These are phyloP conservation scores for Acleris literana DNA, from an alignment of 2,888 invertebrate genomes.

Conservation along the genomic window DNA sequence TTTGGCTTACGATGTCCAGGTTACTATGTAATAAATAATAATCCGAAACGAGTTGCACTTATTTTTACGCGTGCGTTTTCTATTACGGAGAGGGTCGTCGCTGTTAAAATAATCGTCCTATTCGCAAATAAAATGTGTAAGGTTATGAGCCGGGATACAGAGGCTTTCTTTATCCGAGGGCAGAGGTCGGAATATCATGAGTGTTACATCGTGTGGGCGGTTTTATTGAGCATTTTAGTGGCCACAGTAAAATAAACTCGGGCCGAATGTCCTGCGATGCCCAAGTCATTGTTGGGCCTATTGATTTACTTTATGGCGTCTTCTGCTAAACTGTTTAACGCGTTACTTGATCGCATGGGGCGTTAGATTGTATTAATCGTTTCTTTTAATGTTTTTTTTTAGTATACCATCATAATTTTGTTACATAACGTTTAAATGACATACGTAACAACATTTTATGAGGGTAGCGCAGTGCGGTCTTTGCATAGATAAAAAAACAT, in stretches of 20 bases:
- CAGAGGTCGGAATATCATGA: constrained; percentile 76
- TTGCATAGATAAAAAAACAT: too few species aligned
- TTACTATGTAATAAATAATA: neutral
- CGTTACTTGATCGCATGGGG: constrained; percentile 56
- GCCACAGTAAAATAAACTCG: constrained; percentile 74
- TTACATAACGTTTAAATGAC: too few species aligned
- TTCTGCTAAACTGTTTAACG: constrained; percentile 65
- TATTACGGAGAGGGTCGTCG: constrained; percentile 14
- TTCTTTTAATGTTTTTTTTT: neutral
- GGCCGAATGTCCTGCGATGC: constrained; percentile 66
- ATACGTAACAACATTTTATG: too few species aligned
- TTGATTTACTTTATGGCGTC: constrained; percentile 64
- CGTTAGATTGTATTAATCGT: constrained; percentile 10
- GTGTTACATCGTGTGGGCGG: constrained; percentile 74
- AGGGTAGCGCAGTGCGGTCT: too few species aligned
- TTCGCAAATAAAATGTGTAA: constrained; percentile 49
- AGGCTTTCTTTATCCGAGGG: constrained; percentile 63
- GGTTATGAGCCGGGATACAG: constrained; percentile 41
- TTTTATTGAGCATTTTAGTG: constrained; percentile 76
- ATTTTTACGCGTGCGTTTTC: constrained; percentile 15
- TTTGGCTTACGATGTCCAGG: neutral
- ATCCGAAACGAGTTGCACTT: constrained; percentile 6
- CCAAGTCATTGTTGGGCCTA: constrained; percentile 66
- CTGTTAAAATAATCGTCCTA: constrained; percentile 40
- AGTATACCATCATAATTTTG: too few species aligned